Base-by-base conservation (phyloP, 2,888 invertebrate genomes). In the Trilocha varians region DNA sequence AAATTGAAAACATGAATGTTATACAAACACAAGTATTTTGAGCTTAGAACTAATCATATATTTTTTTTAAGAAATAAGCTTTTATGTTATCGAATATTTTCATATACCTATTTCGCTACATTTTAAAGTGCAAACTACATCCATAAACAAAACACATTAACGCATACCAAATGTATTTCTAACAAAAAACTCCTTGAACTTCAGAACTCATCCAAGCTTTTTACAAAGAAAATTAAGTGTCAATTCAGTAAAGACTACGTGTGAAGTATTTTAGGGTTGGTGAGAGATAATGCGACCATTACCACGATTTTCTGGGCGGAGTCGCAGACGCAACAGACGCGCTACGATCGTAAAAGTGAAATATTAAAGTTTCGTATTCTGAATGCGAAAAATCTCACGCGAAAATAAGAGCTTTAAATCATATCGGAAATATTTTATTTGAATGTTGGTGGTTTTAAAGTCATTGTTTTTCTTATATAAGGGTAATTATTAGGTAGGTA, bases 341-440 rank as follows among this genome's bases (percentile, higher is more conserved):
- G 62, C 48, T 63, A 55, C 59, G 74, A 69, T 82, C 84, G 76
- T 85, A 82, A 85, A 85, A 78, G 65, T 83, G 83, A 85, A 70
- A 75, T 82, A 84, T 82, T 72, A 73, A 74, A 59, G 72, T 70
- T 64, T 65, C 78, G 78, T 68, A 67, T 74, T 68, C 72, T 76
- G 84, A 84, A 84, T 83, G 75, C 73, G 73, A 78, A 78, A 77
- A 79, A 77, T 73, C 67, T 60, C 55, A 52, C 54, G 65, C 55
- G 58, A 54, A 60, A 68, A 66, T 70, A 69, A 66, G 63, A 58
- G 55, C 62, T 49, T 61, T 76, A 70, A 62, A 71, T 69, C 61
- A 64, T 56, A 59, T 47, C 45, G 52, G 42, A 55, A 59, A 59
- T 47, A 47, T 58, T 56, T 53, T 56, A 49, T 52, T 51, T 50